A percentile compares a stretch with the other conserved stretches of the same genome.
Conservation (phyloP, 2,888 invertebrate species). For the Petrolisthes manimaculis region DNA sequence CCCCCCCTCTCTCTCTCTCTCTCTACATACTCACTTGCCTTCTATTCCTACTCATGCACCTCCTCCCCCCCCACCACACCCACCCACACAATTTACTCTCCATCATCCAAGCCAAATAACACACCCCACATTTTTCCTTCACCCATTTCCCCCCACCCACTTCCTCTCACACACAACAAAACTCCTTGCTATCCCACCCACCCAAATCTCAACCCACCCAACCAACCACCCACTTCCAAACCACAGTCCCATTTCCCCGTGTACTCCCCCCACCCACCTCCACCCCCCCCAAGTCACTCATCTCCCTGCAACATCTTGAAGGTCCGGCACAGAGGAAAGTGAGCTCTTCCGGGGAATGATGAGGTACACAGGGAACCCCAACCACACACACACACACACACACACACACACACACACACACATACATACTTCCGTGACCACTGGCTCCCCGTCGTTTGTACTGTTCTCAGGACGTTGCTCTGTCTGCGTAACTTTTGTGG, state of each 20-base stretch:
- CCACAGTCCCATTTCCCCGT: background rate
- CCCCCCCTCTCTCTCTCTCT: background rate
- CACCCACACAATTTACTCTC: background rate
- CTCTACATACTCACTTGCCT: background rate
- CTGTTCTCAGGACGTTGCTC: background rate
- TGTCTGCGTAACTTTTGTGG: background rate
- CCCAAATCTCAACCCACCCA: background rate
- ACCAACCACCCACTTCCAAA: background rate
- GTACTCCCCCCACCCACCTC: background rate
- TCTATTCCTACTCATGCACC: background rate
- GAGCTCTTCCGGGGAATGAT: background rate
- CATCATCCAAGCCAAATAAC: background rate
- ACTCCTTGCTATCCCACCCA: no score
- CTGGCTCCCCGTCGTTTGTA: background rate
- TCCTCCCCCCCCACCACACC: background rate
- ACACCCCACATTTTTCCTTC: background rate
- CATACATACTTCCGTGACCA: background rate
- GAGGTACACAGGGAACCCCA: no score
- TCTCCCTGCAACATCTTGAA: background rate
- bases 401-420: conserved; percentile 34
- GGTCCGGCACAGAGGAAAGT: background rate
- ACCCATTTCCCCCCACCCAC: background rate
- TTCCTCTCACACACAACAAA: no score
- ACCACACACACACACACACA: conserved; percentile 19
- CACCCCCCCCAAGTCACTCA: background rate